Base-by-base conservation (phyloP, 2,797 vertebrate genomes). In the Pterois miles region DNA sequence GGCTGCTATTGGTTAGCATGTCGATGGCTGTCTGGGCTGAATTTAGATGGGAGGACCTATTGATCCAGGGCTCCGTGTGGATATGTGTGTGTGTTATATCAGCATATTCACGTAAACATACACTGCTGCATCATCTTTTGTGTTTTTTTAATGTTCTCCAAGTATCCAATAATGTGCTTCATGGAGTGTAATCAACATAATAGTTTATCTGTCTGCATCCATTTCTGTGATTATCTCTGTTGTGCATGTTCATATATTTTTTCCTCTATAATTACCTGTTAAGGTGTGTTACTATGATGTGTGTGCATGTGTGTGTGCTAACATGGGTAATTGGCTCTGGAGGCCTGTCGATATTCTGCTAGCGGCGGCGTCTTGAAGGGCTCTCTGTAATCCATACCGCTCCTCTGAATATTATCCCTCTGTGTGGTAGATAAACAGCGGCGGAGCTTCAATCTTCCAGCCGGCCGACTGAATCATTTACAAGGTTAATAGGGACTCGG, bases 401-500 rank as follows among this genome's bases (percentile, higher is more conserved):
- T 48, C 18, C 46, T 76, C 62, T 34, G 9, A 56, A 53, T 34
- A 65, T 70, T 65, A 16, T 65, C 69, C 25, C 48, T 69, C 31
- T 43, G 48, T 36, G 22, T 62, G 76, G 54, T 76, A 36, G 36
- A 72, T 66, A 75, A 86, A 84, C 81, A 67, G 76, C n/a, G 8
- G 43, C 14, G 8, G 8, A 27, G 68, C 66, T 50, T 86, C 81
- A 81, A 63, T 82, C 80, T 81, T 80, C 23, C 84, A 71, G 71
- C 63, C 57, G 12, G 52, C 65, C 43, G 18, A 59, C 78, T 68
- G 73, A 66, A 73, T 84, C 76, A 80, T 86, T 86, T 75, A 84
- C 81, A 74, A 82, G 86, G 84, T 85, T 82, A 83, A 88, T 14
- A 27, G 53, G 69, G 82, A 84, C 64, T 78, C 22, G 23, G 60